Conservation (phyloP, 2,888 invertebrate genomes). For the Conops quadrifasciatus region DNA sequence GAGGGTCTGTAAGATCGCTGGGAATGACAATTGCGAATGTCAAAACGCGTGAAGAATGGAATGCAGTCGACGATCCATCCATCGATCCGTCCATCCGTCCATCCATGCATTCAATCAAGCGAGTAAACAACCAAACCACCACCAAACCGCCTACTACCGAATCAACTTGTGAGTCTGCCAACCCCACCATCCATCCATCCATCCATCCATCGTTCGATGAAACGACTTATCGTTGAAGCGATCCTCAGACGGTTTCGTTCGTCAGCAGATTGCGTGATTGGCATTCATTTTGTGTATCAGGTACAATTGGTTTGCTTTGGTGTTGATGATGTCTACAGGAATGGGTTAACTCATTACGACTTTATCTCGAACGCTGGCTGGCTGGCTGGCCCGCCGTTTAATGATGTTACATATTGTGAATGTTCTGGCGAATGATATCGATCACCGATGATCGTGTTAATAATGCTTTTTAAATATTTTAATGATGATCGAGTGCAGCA, state of each 20-base stretch:
- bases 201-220: neutral
- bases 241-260: neutral
- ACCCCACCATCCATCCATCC: neutral
- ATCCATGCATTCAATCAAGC: neutral
- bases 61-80: slow-evolving; percentile 23
- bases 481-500: slow-evolving; percentile 15
- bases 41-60: slow-evolving; percentile 33
- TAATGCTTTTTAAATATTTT: slow-evolving; percentile 26
- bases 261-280: slow-evolving; percentile 20
- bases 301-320: slow-evolving; percentile 20
- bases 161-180: no score
- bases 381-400: slow-evolving; percentile 11
- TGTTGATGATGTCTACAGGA: slow-evolving; percentile 3
- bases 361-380: slow-evolving; percentile 14
- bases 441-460: slow-evolving; percentile 32
- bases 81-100: neutral
- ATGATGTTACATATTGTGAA: slow-evolving; percentile 22
- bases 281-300: slow-evolving; percentile 27
- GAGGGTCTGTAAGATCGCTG: slow-evolving; percentile 7
- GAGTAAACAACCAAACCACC: neutral
- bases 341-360: slow-evolving; percentile 21
- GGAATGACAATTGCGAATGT: slow-evolving; percentile 28
- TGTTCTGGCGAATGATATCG: slow-evolving; percentile 24
- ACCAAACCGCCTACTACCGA: neutral
- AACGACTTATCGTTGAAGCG: neutral